Evolutionary conservation across 2,888 invertebrate genomes (phyloP).

Genomic region (Lasius platythorax): DNA sequence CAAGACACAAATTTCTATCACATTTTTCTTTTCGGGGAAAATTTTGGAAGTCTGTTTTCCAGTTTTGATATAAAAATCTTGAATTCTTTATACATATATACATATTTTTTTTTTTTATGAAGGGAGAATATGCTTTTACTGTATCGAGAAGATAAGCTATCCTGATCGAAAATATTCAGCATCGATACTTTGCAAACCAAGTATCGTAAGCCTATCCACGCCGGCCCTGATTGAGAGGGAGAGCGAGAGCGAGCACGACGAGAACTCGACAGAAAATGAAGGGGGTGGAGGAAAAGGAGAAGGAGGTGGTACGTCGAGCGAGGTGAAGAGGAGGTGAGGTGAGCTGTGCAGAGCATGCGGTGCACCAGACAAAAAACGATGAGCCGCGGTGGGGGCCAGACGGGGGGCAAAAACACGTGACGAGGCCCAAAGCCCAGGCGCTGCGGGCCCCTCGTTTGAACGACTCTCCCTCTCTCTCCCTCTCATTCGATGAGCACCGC

Average conservation of each 20-base stretch:
- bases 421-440: conserved; percentile 80
- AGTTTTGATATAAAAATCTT: not conserved
- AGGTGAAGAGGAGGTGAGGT: conserved; percentile 48
- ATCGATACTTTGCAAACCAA: conserved; percentile 30
- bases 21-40: not conserved
- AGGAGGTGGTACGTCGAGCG: conserved; percentile 47
- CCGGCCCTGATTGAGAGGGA: conserved; percentile 54
- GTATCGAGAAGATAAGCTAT: not conserved
- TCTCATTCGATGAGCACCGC: conserved; percentile 15
- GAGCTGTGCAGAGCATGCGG: conserved; percentile 76
- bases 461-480: conserved; percentile 29
- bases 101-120: too few relatives aligned
- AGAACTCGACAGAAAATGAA: conserved; percentile 42
- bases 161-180: conserved; percentile 9
- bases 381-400: conserved; percentile 81
- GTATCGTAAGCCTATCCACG: conserved; percentile 15
- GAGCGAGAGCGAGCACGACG: conserved; percentile 55
- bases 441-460: conserved; percentile 63
- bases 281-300: conserved; percentile 12
- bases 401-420: conserved; percentile 83
- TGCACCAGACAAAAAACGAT: conserved; percentile 83
- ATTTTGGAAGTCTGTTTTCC: not conserved
- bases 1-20: not conserved
- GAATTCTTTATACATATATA: not conserved
- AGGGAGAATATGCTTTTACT: not conserved